Evolutionary conservation across 2,113 vertebrate genomes (phyloP).

Genomic region (Urocitellus parryii): DNA sequence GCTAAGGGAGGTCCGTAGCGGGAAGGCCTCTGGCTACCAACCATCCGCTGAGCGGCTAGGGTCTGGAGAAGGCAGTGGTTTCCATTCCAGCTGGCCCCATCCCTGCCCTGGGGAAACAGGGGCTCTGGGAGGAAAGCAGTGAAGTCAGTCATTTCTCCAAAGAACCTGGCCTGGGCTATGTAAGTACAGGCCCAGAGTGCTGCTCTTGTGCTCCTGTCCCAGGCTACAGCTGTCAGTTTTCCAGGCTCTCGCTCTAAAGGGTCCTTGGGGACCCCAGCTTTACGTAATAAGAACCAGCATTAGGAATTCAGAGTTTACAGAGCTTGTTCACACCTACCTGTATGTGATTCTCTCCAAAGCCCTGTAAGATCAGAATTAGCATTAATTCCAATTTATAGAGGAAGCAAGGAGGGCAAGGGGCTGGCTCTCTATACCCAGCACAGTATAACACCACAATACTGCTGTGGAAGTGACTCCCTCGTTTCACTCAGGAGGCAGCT

Average conservation of each 20-base stretch:
- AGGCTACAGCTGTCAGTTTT: not conserved
- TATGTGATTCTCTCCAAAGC: conserved; percentile 18
- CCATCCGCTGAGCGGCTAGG: not conserved
- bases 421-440: not conserved
- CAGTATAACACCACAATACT: not conserved
- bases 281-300: not conserved
- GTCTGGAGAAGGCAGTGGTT: not conserved
- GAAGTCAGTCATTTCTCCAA: not conserved
- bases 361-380: not conserved
- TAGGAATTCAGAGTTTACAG: conserved; percentile 46
- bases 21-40: not conserved
- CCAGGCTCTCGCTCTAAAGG: not conserved
- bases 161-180: not conserved
- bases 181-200: not conserved
- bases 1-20: not conserved
- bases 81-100: not conserved
- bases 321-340: not conserved
- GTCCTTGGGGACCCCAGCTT: not conserved
- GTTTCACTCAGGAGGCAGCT: not conserved
- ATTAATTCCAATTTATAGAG: not conserved
- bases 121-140: not conserved
- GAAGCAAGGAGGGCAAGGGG: not conserved
- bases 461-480: not conserved
- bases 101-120: not conserved
- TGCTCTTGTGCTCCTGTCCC: not conserved